phyloP scores from a whole-genome alignment of 2,113 vertebrate genomes.

The Tinamus guttatus region DNA sequence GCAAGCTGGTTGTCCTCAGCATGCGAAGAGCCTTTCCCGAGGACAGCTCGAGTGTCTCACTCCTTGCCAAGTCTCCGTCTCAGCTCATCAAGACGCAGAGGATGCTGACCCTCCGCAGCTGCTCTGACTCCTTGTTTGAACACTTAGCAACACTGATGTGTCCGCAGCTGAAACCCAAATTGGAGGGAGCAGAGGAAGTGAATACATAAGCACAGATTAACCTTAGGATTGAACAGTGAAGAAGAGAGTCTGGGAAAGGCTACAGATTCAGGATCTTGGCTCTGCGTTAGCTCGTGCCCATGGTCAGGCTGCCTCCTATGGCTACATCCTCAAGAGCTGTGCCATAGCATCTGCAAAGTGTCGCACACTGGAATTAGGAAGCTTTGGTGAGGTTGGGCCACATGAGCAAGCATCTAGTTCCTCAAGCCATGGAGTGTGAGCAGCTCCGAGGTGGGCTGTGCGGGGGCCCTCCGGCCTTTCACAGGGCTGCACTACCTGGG shows the following conservation, averaged over 20 bases:
- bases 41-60: neutral
- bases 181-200: neutral
- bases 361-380: fast-evolving
- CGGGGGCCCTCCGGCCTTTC: neutral
- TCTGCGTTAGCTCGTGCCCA: neutral
- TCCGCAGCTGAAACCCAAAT: neutral
- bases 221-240: neutral
- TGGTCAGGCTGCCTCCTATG: neutral
- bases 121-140: neutral
- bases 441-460: neutral
- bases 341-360: neutral
- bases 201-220: neutral
- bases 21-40: neutral
- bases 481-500: neutral
- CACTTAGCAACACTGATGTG: neutral
- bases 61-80: neutral
- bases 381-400: fast-evolving
- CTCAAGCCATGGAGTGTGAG: neutral
- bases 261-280: too few relatives aligned
- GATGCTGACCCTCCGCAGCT: neutral
- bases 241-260: too few relatives aligned
- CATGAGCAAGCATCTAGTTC: neutral
- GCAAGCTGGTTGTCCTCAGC: neutral
- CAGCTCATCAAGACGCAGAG: neutral
- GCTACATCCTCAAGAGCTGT: neutral